Conservation (phyloP, 1,140 invertebrate genomes). For the Holcopasites calliopsidis region DNA sequence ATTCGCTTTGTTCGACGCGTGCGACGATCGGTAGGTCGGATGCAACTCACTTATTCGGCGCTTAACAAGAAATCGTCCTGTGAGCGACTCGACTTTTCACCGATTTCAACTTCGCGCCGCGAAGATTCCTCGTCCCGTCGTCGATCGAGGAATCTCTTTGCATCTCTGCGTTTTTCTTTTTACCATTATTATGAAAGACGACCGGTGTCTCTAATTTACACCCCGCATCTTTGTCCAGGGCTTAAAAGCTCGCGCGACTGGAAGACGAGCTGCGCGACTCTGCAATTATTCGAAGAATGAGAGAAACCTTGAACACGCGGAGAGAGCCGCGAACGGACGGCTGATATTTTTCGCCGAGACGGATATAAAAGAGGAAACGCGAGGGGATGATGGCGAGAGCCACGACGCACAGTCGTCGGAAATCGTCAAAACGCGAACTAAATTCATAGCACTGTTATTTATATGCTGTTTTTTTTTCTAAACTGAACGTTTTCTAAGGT, state of each 20-base stretch:
- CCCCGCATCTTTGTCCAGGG: neutral
- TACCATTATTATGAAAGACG: constrained; percentile 2
- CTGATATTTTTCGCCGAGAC: constrained; percentile 38
- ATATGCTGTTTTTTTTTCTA: too few relatives aligned
- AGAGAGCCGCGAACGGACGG: neutral
- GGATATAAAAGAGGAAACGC: constrained; percentile 1
- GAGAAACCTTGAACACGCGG: neutral
- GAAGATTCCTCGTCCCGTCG: neutral
- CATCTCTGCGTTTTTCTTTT: neutral
- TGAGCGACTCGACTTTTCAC: neutral
- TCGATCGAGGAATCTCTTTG: constrained; percentile 9
- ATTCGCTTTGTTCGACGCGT: neutral
- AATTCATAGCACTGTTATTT: too few relatives aligned
- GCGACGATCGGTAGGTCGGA: too few relatives aligned
- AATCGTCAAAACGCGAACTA: too few relatives aligned
- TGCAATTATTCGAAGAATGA: constrained; percentile 35
- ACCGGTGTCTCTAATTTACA: constrained; percentile 11
- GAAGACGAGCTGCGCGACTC: neutral
- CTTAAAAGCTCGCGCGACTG: constrained; percentile 4
- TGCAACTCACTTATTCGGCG: neutral
- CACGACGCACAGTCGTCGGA: too few relatives aligned
- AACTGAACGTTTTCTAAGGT: too few relatives aligned
- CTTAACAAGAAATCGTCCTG: too few relatives aligned
- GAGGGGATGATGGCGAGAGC: too few relatives aligned
- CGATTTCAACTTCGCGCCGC: too few relatives aligned